phyloP scores from a whole-genome alignment of 2,888 invertebrate species.

The Volucella zonaria region DNA sequence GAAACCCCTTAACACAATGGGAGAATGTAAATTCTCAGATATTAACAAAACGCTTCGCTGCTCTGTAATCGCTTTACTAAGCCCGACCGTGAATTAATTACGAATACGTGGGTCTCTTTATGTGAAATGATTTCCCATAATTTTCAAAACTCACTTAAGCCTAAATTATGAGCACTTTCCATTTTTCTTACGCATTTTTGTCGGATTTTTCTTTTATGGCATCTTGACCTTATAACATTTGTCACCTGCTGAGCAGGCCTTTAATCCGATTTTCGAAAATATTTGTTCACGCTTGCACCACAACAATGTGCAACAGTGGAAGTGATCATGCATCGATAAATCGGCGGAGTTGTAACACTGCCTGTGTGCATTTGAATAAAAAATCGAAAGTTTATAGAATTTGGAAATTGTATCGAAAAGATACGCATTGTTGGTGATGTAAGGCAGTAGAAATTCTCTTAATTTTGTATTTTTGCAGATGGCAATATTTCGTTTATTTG shows the following conservation, averaged over 20 bases:
- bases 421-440: no score
- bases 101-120: not conserved
- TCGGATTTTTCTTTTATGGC: not conserved
- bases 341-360: slow-evolving; percentile 13
- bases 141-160: not conserved
- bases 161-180: slow-evolving; percentile 30
- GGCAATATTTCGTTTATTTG: no score
- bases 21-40: not conserved
- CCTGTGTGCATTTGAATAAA: no score
- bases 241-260: slow-evolving; percentile 20
- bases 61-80: slow-evolving; percentile 12
- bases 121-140: slow-evolving; percentile 12
- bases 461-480: no score
- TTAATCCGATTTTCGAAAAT: slow-evolving; percentile 36
- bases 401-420: no score
- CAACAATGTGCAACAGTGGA: not conserved
- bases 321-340: slow-evolving; percentile 29
- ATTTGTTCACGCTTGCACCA: slow-evolving; percentile 6
- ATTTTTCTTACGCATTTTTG: slow-evolving; percentile 15
- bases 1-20: no score
- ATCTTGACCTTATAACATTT: slow-evolving; percentile 34
- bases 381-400: no score
- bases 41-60: slow-evolving; percentile 14
- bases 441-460: no score
- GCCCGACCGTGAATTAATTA: slow-evolving; percentile 22